Conservation (phyloP, 2,113 vertebrate species). For the Pygoscelis adeliae region DNA sequence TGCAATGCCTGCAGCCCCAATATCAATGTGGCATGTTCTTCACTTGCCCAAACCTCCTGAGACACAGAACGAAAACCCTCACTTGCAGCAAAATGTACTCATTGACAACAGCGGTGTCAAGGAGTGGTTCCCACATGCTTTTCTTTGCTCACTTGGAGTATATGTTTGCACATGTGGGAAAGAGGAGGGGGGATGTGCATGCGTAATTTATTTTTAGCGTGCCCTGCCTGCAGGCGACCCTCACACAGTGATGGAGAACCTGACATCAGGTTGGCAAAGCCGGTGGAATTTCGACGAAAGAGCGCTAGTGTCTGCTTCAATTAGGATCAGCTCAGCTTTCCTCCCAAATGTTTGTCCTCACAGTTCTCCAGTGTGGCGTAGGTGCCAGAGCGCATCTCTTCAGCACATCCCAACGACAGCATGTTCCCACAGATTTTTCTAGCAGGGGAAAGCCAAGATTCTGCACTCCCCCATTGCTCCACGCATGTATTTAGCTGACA, state of each 20-base stretch:
- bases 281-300: constrained; percentile 24
- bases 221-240: constrained; percentile 22
- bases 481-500: constrained; percentile 5
- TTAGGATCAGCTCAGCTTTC: constrained; percentile 51
- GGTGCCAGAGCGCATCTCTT: constrained; percentile 64
- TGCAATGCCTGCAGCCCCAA: background rate
- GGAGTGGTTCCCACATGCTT: background rate
- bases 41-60: background rate
- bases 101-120: background rate
- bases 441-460: constrained; percentile 54
- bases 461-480: constrained; percentile 21
- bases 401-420: constrained; percentile 57
- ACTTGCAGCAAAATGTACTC: background rate
- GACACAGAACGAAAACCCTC: background rate
- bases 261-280: constrained; percentile 28
- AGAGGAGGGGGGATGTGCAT: background rate
- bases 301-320: constrained; percentile 30
- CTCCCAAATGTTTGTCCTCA: constrained; percentile 68
- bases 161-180: background rate
- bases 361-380: constrained; percentile 28
- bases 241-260: background rate
- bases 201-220: background rate
- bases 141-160: background rate
- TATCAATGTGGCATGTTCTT: background rate
- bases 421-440: constrained; percentile 53